Percentiles rank a stretch among this genome's conserved stretches.
Evolutionary conservation across 2,797 vertebrate genomes (phyloP).

Genomic region (Pelobates cultripes): DNA sequence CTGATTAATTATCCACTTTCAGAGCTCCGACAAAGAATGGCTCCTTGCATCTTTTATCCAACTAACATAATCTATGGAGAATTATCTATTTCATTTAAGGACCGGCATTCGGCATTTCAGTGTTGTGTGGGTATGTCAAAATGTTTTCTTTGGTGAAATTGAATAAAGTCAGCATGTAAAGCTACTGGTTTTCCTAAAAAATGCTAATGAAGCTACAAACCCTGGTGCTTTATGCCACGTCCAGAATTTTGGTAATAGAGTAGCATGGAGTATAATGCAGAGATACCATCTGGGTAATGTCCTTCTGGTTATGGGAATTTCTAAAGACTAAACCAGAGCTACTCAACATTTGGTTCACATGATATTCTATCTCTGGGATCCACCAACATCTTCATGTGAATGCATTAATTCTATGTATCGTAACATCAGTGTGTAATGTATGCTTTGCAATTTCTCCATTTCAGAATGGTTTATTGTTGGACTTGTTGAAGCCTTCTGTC

Average conservation of each 20-base stretch:
- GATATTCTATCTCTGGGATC: too few relatives aligned
- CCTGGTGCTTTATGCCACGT: neutral
- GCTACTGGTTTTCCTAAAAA: neutral
- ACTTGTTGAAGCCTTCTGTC: too few relatives aligned
- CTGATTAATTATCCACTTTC: too few relatives aligned
- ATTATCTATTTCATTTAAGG: neutral
- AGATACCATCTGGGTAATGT: neutral
- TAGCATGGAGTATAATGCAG: neutral
- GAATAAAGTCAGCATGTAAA: neutral
- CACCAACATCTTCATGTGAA: too few relatives aligned
- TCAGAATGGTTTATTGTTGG: too few relatives aligned
- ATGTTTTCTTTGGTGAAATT: neutral
- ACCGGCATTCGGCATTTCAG: neutral
- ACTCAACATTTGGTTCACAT: neutral
- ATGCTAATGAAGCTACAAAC: neutral
- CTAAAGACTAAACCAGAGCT: conserved; percentile 5
- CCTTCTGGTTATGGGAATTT: neutral
- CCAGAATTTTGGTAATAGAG: neutral
- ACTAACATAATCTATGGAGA: neutral
- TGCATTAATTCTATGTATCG: too few relatives aligned
- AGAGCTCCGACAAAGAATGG: too few relatives aligned
- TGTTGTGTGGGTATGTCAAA: neutral
- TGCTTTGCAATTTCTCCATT: too few relatives aligned
- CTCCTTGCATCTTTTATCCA: too few relatives aligned
- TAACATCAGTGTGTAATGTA: too few relatives aligned